Evolutionary conservation across 2,888 invertebrate species (phyloP), one percentile per base, ranked within the genome.

Genomic region (Eristalis arbustorum): DNA sequence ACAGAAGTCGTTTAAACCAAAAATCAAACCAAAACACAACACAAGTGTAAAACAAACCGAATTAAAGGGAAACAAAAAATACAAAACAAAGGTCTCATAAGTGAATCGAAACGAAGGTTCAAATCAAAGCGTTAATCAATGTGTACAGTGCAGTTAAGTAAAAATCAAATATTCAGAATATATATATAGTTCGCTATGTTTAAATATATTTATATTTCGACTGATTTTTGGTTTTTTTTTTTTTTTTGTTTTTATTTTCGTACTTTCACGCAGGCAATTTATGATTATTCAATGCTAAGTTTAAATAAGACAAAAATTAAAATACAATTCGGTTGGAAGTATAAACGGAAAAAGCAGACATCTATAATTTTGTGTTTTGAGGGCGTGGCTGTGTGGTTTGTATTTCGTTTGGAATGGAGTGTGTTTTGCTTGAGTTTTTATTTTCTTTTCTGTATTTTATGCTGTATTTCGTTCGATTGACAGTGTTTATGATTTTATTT

Each of bases 81-180:
- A 69, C 72, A 31, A 18, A 76, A 71, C 63, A 31, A 31, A 31
- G 31, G 31, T 31, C 31, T 31, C 25, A 49, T 14, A 66, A 18
- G 3, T 76, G 37, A 81, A 81, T 68, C 64, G 34, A 59, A 59
- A 67, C n/a, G 1, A 67, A 75, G 34, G 22, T 68, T 72, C 62
- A 22, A 78, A 83, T 81, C 13, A 83, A 83, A 83, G 73, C 77
- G 57, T 64, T 73, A 72, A 72, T 81, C 67, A 81, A 49, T 82
- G 82, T 82, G 82, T 82, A 82, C 67, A 82, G 82, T 82, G 82
- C 82, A 82, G 37, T 67, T 72, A 76, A 76, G 66, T 80, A 77
- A 62, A 59, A 76, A 82, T 72, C 81, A 81, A 81, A 72, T 82
- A 72, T 62, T 72, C 72, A 72, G 76, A 82, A 82, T 75, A 81